Evolutionary conservation across 2,888 invertebrate species (phyloP).

Genomic region (Tricholauxania praeusta): DNA sequence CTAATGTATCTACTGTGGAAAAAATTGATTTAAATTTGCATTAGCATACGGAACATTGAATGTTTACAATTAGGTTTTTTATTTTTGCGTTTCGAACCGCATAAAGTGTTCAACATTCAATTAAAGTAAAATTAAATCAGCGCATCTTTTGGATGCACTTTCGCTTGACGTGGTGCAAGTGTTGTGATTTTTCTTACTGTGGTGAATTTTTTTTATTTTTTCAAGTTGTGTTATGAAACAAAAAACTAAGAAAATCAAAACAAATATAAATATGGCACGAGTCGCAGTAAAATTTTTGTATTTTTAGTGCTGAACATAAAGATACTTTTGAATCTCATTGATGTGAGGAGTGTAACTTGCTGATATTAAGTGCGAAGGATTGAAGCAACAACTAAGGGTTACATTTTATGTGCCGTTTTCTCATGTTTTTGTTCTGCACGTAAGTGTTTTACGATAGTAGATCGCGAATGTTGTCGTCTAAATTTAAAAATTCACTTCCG

Average conservation of each 20-base stretch:
- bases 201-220: not conserved
- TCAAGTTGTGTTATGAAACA: not conserved
- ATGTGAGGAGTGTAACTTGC: not conserved
- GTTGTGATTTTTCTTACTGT: not conserved
- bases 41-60: no score
- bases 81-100: not conserved
- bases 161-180: not conserved
- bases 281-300: not conserved
- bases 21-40: constrained; percentile 5
- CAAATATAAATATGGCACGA: constrained; percentile 16
- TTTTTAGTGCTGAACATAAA: not conserved
- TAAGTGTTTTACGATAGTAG: constrained; percentile 25
- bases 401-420: constrained; percentile 19
- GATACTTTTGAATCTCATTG: not conserved
- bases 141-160: constrained; percentile 18
- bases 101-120: constrained; percentile 22
- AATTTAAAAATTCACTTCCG: constrained; percentile 22
- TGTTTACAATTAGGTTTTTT: no score
- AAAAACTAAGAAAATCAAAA: not conserved
- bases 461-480: not conserved
- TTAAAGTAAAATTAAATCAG: constrained; percentile 23
- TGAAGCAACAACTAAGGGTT: not conserved
- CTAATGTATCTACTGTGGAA: not conserved
- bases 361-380: not conserved
- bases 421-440: constrained; percentile 4